Conservation (phyloP, 2,888 invertebrate species). For the Gisinianus flammeolus region DNA sequence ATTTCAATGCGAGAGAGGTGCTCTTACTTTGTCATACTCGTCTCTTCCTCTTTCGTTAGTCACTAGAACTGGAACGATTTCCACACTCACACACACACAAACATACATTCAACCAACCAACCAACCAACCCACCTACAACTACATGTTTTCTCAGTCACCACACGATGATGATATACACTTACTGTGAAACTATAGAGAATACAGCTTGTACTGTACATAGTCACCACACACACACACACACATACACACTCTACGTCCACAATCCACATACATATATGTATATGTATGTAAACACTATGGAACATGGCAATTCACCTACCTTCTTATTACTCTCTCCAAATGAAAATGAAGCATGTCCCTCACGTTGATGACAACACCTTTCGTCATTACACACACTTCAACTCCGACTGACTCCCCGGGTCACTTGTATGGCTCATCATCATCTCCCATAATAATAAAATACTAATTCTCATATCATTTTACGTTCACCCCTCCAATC, state of each 20-base stretch:
- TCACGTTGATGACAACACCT: too few relatives aligned
- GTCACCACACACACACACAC: not conserved
- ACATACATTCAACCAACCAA: too few relatives aligned
- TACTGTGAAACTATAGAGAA: too few relatives aligned
- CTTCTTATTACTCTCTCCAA: not conserved
- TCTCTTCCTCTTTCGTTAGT: constrained; percentile 25
- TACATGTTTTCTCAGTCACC: constrained; percentile 1
- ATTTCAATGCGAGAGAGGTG: constrained; percentile 53
- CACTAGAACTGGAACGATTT: not conserved
- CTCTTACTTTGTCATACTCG: constrained; percentile 42
- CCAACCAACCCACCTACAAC: too few relatives aligned
- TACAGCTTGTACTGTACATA: too few relatives aligned
- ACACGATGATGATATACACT: constrained; percentile 4
- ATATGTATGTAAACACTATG: not conserved
- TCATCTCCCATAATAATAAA: too few relatives aligned
- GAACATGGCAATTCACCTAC: not conserved
- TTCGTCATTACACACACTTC: too few relatives aligned
- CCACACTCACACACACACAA: too few relatives aligned
- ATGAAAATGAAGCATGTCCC: not conserved
- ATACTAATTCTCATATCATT: too few relatives aligned
- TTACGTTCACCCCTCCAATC: too few relatives aligned
- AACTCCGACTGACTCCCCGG: too few relatives aligned
- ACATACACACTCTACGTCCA: not conserved
- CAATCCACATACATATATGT: not conserved
- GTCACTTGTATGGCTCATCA: too few relatives aligned